A percentile compares a stretch with the other conserved stretches of the same genome.
Evolutionary conservation across 2,113 vertebrate genomes (phyloP).

Genomic region (Genyomyrus donnyi): DNA sequence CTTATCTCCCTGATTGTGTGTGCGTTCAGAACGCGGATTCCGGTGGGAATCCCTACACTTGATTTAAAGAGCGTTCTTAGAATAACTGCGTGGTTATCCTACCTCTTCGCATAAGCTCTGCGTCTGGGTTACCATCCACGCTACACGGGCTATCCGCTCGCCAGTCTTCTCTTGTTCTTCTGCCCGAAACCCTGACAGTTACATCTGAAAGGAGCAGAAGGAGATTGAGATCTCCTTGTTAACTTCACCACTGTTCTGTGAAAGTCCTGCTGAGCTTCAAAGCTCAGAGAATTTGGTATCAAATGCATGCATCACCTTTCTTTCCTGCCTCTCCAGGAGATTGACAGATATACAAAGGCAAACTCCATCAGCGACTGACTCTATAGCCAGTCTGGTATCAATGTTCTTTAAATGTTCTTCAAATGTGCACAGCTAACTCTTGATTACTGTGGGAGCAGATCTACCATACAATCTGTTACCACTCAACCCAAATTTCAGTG

Average conservation of each 20-base stretch:
- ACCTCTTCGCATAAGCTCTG: too few relatives aligned
- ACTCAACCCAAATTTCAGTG: not conserved
- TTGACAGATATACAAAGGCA: constrained; percentile 27
- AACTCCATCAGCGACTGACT: constrained; percentile 8
- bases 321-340: constrained; percentile 32
- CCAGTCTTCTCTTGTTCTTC: too few relatives aligned
- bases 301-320: constrained; percentile 20
- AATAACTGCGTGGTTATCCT: too few relatives aligned
- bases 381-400: not conserved
- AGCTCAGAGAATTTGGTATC: constrained; percentile 25
- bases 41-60: too few relatives aligned
- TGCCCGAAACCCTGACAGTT: constrained; percentile 6
- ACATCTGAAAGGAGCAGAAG: constrained; percentile 25
- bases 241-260: constrained; percentile 24
- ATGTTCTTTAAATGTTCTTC: not conserved
- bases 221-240: constrained; percentile 30
- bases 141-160: too few relatives aligned
- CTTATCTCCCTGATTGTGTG: too few relatives aligned
- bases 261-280: constrained; percentile 36
- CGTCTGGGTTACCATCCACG: too few relatives aligned
- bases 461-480: not conserved
- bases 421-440: constrained; percentile 21
- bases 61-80: too few relatives aligned
- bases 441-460: not conserved
- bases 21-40: too few relatives aligned